Evolutionary conservation across 2,797 vertebrate species (phyloP).

Genomic region (Squalus acanthias): DNA sequence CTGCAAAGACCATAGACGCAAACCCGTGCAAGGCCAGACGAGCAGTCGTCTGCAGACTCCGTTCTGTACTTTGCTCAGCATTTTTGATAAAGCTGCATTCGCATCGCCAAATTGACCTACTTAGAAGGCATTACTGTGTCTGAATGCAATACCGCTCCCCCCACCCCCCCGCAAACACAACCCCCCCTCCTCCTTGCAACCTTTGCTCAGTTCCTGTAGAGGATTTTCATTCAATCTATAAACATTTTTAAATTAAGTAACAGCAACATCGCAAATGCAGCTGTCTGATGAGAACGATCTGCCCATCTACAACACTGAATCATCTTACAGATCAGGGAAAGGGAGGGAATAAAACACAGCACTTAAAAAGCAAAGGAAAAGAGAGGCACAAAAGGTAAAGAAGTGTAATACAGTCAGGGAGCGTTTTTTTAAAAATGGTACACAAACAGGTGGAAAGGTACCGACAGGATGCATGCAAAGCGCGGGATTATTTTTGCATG

Average conservation of each 20-base stretch:
- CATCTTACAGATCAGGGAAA: background rate
- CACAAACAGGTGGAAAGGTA: background rate
- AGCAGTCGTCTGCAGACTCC: background rate
- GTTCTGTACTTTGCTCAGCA: background rate
- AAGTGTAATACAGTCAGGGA: background rate
- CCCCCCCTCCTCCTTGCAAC: background rate
- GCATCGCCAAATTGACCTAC: background rate
- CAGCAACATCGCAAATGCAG: background rate
- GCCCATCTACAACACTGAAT: background rate
- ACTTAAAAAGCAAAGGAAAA: background rate
- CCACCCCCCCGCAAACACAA: background rate
- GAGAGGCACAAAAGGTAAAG: background rate
- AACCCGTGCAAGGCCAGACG: background rate
- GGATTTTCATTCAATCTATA: background rate
- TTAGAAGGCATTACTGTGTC: background rate
- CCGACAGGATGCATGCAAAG: background rate
- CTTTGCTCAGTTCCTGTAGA: background rate
- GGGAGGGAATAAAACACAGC: background rate
- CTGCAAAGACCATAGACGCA: background rate
- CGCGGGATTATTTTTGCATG: background rate
- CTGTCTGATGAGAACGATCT: background rate
- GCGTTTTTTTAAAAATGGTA: background rate
- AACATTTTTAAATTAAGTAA: slow-evolving; percentile 5
- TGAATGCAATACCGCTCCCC: background rate
- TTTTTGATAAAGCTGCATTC: background rate